Conservation (phyloP, 2,888 invertebrate species). For the Oligia latruncula region DNA sequence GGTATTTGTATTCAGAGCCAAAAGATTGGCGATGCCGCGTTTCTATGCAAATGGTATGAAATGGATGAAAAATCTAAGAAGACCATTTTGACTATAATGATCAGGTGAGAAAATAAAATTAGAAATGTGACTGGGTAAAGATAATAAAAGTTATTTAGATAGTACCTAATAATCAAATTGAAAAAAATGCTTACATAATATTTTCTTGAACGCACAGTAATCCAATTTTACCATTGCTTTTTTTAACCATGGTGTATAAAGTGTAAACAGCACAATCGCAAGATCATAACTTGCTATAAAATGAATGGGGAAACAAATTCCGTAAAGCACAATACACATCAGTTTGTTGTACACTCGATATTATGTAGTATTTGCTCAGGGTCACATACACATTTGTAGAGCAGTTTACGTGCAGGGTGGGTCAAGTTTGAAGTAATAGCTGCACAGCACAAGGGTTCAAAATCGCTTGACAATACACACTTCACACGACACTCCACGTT, state of each 20-base stretch:
- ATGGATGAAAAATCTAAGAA: slow-evolving; percentile 80
- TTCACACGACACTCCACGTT: neutral
- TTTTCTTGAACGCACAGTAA: neutral
- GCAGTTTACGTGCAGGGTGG: neutral
- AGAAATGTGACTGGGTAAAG: neutral
- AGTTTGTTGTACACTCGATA: neutral
- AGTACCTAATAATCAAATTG: neutral
- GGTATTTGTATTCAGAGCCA: slow-evolving; percentile 73
- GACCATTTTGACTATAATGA: slow-evolving; percentile 76
- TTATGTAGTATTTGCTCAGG: neutral
- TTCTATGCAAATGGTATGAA: slow-evolving; percentile 78
- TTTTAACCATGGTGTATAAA: too few relatives aligned
- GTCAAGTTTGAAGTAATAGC: neutral
- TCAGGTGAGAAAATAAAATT: slow-evolving; percentile 64
- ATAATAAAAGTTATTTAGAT: neutral
- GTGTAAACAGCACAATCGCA: neutral
- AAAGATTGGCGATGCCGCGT: slow-evolving; percentile 78
- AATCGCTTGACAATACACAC: neutral
- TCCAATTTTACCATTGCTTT: neutral
- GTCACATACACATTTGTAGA: neutral
- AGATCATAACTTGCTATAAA: neutral
- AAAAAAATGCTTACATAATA: too few relatives aligned
- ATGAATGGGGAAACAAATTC: neutral
- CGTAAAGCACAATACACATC: neutral
- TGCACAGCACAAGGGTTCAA: neutral